Evolutionary conservation across 2,888 invertebrate genomes (phyloP), one percentile per base, ranked within the genome.

Genomic region (Cremastinae sp.): DNA sequence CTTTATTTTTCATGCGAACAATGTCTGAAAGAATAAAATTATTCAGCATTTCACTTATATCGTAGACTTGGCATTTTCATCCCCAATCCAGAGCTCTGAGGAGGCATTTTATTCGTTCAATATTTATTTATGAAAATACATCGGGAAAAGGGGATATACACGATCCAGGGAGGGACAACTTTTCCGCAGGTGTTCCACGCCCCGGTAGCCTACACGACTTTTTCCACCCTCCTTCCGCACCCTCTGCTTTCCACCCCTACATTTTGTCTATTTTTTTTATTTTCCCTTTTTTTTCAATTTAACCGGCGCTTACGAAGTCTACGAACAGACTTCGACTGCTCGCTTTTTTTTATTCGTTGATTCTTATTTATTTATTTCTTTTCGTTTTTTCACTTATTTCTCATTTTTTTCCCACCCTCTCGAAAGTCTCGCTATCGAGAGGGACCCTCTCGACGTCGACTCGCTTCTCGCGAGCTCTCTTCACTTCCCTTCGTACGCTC

Each of bases 51-150:
- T 59, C 43, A 28, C 36, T 38, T 43, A 38, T 38, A 36, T 12
- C n/a, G 49, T 9, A 20, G 22, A 10, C 41, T 58, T 58, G 41
- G 47, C 56, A 49, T 58, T 74, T 22, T 51, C 53, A 1, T 7
- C 10, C 47, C 34, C 10, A 1, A 7, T 36, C 14, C 5, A 12
- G 38, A 22, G 38, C 54, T 36, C 54, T 14, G 36, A 22, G 14
- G 34, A 47, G 54, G 59, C 54, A 56, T 12, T 45, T 49, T 56
- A 20, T 43, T 38, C 66, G 53, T 71, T 71, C 54, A 56, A 75
- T 75, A 71, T 66, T 71, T 62, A 75, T 71, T 75, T 66, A 71
- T 71, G 61, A 66, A 70, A 56, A 71, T 66, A 56, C 53, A 51
- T 28, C 14, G 10, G 38, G 16, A 38, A 45, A 36, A 14, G 53